Conservation (phyloP, 2,113 vertebrate genomes). For the Microtus ochrogaster region DNA sequence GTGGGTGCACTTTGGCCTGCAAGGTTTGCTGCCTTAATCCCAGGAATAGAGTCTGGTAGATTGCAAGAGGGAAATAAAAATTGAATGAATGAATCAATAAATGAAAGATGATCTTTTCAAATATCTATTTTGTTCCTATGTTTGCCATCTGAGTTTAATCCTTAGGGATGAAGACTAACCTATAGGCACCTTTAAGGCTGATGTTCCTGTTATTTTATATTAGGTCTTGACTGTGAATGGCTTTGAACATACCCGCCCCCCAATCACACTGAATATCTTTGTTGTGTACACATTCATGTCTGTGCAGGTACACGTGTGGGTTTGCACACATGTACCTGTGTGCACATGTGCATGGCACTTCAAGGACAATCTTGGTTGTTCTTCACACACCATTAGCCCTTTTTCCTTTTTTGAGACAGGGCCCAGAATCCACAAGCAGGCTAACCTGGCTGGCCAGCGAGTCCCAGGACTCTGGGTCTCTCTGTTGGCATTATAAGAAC, state of each 20-base stretch:
- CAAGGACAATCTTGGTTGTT: background rate
- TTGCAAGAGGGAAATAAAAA: background rate
- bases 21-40: background rate
- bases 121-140: background rate
- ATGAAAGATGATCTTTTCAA: background rate
- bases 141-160: conserved; percentile 7
- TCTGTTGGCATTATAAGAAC: background rate
- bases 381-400: background rate
- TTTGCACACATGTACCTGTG: background rate
- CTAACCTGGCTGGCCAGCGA: background rate
- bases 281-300: background rate
- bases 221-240: background rate
- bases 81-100: background rate
- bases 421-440: background rate
- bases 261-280: background rate
- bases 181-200: background rate
- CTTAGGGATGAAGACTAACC: background rate
- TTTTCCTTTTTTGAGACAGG: background rate
- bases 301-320: background rate
- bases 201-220: background rate
- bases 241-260: background rate
- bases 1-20: background rate
- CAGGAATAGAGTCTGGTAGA: background rate
- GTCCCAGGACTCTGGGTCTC: background rate
- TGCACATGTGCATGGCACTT: too few species aligned